Evolutionary conservation across 2,113 vertebrate genomes (phyloP).

Genomic region (Tringa solitaria): DNA sequence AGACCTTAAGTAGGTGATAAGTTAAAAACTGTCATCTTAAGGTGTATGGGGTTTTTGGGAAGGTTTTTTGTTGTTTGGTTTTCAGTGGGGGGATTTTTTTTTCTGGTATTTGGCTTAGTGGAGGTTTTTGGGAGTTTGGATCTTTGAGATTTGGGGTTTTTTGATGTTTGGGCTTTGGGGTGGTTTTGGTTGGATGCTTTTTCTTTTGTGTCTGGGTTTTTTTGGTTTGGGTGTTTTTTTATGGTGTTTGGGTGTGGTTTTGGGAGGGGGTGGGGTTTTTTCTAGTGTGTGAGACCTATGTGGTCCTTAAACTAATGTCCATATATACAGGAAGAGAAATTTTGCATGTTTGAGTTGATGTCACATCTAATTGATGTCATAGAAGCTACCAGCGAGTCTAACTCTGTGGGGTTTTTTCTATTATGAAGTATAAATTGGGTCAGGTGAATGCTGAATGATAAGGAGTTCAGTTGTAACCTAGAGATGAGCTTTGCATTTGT

Average conservation of each 20-base stretch:
- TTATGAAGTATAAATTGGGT: background rate
- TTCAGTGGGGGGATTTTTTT: background rate
- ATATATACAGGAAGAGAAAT: slow-evolving; percentile 18
- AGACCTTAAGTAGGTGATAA: background rate
- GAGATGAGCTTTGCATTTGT: slow-evolving; percentile 6
- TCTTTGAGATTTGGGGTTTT: background rate
- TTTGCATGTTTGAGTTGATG: background rate
- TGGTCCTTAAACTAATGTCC: slow-evolving; percentile 7
- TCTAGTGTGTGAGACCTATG: background rate
- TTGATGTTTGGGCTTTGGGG: background rate
- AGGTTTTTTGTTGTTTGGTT: background rate
- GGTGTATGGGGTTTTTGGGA: background rate
- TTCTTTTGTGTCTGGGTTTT: background rate
- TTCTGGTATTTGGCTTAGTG: background rate
- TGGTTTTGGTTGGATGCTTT: background rate
- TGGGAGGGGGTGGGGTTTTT: background rate
- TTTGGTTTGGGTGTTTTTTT: background rate
- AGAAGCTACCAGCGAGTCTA: background rate
- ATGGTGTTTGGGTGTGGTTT: background rate
- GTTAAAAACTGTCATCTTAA: background rate
- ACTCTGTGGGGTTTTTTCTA: background rate
- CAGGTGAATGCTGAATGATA: slow-evolving; percentile 26
- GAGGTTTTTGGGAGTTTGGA: background rate
- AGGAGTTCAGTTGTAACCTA: slow-evolving; percentile 1
- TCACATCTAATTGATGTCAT: background rate